Evolutionary conservation across 2,888 invertebrate genomes (phyloP), one percentile per base, ranked within the genome.

Genomic region (Ferdinandea cuprea): DNA sequence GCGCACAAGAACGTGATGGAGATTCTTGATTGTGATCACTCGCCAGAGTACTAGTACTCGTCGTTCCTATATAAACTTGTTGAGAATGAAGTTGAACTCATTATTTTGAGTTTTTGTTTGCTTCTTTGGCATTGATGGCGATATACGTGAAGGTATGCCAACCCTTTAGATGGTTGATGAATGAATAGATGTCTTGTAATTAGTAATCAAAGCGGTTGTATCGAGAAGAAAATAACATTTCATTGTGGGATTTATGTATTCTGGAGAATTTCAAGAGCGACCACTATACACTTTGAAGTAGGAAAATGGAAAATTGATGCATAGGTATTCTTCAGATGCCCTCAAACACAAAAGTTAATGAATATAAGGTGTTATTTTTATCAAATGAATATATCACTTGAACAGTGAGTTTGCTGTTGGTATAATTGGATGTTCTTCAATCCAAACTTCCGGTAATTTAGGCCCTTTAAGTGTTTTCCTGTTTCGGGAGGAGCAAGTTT

Each of bases 1-100:
- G 66, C 37, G 40, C 35, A 79, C 74, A 68, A 68, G 68, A 80
- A 76, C 80, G 80, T 80, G 80, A 76, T 76, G 63, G 21, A 63
- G 80, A 74, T 79, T 59, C 40, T n/a, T 19, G 54, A 48, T 66
- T 61, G 44, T 65, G 76, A 80, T 80, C 56, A 59, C 66, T n/a
- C n/a, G n/a, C n/a, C n/a, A n/a, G 40, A 44, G 25, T 25, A 25
- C 25, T 25, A 28, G 11, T 35, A 28, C 17, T n/a, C 0, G 40
- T 40, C 13, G 3, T n/a, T 7, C 19, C 42, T 8, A 6, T 48
- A 1, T 19, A 13, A 40, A 54, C 25, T 46, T 54, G 74, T 58
- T 69, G 48, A 40, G 71, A 77, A 63, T 71, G 11, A 50, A 42
- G 69, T 48, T 79, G 68, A 61, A 74, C 79, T 79, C 74, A 79